Base-by-base conservation (phyloP, 2,888 invertebrate genomes). In the Lepetodrilus schrolli region DNA sequence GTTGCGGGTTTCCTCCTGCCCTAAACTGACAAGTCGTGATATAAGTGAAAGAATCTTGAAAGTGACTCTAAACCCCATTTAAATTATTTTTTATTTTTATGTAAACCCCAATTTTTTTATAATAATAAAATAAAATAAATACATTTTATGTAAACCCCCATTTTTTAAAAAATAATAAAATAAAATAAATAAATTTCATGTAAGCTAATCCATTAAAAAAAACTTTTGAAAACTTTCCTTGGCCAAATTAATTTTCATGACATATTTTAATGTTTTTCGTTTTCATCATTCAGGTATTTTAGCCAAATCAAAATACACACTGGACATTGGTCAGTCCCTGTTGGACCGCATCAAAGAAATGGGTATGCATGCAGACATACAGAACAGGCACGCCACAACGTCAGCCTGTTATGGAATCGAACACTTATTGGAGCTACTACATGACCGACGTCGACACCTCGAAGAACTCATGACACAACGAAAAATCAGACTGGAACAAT, bases 321-420 rank as follows among this genome's bases (percentile, higher is more conserved):
- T 96, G 66, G 95, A 95, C 87, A 93, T 95, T 80, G 96, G 96
- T 66, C 95, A 95, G 88, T 92, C 93, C 71, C 91, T 96, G 78
- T 92, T 96, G 84, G 94, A 94, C 68, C 93, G 94, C 85, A 92
- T 96, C 79, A 93, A 94, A 85, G 94, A 95, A 88, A 92, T 96
- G 82, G 94, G 94, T 73, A 93, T 93, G 87, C 93, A 94, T 88
- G 95, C 94, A 84, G 94, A 94, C 75, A 92, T 95, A 83, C 90
- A 90, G 71, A 89, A 91, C 83, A 87, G 90, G 37, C 90, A 90
- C 74, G 92, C 92, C 74, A 91, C 91, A 74, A 89, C 91, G 23
- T 89, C 91, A 20, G 91, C 92, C 75, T 92, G 92, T 81, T 89
- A 91, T 76, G 88, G 89, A 69, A 91, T 92, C 73, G 92, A 92